Conservation (phyloP, 2,113 vertebrate genomes). For the Oncorhynchus nerka region DNA sequence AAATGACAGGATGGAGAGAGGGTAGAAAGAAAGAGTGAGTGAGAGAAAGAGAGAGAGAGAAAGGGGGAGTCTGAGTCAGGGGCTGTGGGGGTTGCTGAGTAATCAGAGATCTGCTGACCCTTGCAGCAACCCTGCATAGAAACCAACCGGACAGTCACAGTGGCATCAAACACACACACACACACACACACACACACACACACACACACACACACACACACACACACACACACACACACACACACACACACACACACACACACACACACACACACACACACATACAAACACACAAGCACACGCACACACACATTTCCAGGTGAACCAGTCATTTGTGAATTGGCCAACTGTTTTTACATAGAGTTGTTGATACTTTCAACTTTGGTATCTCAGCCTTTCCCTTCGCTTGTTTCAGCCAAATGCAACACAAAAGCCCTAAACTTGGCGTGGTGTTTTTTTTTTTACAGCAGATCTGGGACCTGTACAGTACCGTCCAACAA, state of each 20-base stretch:
- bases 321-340: background rate
- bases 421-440: background rate
- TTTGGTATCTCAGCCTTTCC: background rate
- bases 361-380: background rate
- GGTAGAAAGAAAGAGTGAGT: conserved; percentile 21
- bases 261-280: too few relatives aligned
- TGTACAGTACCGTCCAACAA: background rate
- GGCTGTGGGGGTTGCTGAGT: conserved; percentile 60
- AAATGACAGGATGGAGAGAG: conserved; percentile 51
- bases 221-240: too few relatives aligned
- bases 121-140: conserved; percentile 55
- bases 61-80: conserved; percentile 61
- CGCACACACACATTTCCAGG: background rate
- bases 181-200: too few relatives aligned
- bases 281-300: too few relatives aligned
- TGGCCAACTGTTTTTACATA: background rate
- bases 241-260: too few relatives aligned
- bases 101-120: conserved; percentile 45
- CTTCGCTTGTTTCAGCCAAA: background rate
- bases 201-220: too few relatives aligned
- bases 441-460: conserved; percentile 13
- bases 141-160: conserved; percentile 43
- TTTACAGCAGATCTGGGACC: conserved; percentile 15
- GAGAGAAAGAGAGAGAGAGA: conserved; percentile 39
- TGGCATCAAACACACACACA: too few relatives aligned